Base-by-base conservation (phyloP, 2,113 vertebrate species). In the Callopanchax toddi region DNA sequence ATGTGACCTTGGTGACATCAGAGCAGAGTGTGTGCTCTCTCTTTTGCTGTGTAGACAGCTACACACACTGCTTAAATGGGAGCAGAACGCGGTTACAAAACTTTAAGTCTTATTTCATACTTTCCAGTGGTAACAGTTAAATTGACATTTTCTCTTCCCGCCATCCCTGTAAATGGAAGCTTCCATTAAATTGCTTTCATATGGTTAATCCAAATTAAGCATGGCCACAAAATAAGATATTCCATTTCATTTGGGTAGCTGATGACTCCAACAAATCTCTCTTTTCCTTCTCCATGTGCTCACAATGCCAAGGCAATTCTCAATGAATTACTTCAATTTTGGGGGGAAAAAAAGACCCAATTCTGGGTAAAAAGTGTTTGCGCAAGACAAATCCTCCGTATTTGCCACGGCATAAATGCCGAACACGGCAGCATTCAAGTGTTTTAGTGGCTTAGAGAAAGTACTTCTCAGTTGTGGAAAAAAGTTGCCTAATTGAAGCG, bases 191-290 rank as follows among this genome's bases (percentile, higher is more conserved):
- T 89, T 90, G 82, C 87, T 89, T 89, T 87, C 89, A 89, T 76
- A 88, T 87, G 87, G 78, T 86, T 86, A 90, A 89, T 91, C 86
- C 86, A 88, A 90, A 92, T 91, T 90, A 90, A 88, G 79, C 76
- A 79, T 78, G 78, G 55, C 75, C 81, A 79, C 81, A 84, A 88
- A 90, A 90, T 76, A 84, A 81, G 71, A 89, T 88, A 86, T 88
- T 87, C 83, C 80, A 83, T 90, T 90, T 89, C 81, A 84, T 81
- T 89, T 70, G 87, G 76, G 83, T 82, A 78, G 79, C 82, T 76
- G 75, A 83, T 79, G 87, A 87, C 67, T 87, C 67, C 69, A 71
- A 65, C 73, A 87, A 85, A 89, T 85, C 86, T 84, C 71, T 75
- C 79, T 81, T 81, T 82, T 76, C 76, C 74, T 71, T 56, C 52